phyloP scores from a whole-genome alignment of 2,113 vertebrate species.

The Lagopus muta region DNA sequence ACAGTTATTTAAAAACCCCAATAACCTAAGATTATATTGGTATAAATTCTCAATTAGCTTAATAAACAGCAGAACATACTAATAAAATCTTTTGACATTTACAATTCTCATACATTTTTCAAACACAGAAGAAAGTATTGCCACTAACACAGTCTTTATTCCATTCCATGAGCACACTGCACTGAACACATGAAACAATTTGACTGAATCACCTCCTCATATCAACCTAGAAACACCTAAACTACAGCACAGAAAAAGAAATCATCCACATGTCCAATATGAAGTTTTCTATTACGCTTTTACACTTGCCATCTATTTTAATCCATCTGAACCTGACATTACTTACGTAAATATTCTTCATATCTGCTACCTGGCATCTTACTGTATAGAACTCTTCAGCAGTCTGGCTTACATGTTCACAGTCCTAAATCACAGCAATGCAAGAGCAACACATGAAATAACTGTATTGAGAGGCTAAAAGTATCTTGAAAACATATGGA shows the following conservation, averaged over 20 bases:
- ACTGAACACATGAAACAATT: not conserved
- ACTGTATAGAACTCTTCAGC: constrained; percentile 99
- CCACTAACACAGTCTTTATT: not conserved
- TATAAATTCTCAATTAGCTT: not conserved
- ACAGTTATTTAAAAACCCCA: not conserved
- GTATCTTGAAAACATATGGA: not conserved
- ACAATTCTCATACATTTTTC: not conserved
- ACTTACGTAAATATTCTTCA: constrained; percentile 99
- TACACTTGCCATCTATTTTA: not conserved
- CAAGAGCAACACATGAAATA: not conserved
- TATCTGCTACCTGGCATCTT: constrained; percentile 97
- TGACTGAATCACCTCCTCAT: not conserved
- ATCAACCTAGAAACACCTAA: not conserved
- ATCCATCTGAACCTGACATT: not conserved
- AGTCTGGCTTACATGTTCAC: constrained; percentile 98
- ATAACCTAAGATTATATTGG: not conserved
- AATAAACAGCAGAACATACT: not conserved
- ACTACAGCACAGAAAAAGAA: not conserved
- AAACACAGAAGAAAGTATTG: not conserved
- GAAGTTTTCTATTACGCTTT: not conserved
- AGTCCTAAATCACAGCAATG: constrained; percentile 83
- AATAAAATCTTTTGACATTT: not conserved
- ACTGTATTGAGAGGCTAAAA: not conserved
- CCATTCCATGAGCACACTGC: not conserved
- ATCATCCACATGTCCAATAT: accelerated